Evolutionary conservation across 2,888 invertebrate species (phyloP).

Genomic region (Cerastoderma edule): DNA sequence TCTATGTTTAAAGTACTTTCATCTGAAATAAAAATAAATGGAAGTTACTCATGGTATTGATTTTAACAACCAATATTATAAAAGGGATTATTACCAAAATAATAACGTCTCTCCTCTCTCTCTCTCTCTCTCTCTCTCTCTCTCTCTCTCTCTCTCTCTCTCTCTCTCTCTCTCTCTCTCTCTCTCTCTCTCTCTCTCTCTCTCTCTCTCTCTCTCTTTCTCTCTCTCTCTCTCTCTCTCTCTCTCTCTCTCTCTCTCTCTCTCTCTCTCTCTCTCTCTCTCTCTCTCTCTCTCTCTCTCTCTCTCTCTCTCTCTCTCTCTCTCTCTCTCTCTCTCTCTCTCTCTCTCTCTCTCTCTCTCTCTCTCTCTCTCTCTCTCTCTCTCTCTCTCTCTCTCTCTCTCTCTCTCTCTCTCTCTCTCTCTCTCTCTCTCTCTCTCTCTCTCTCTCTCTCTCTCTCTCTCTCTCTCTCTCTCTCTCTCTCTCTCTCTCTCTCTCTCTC

Average conservation of each 20-base stretch:
- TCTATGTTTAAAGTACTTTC: too few species aligned
- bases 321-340: conserved; percentile 16
- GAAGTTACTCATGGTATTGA: too few species aligned
- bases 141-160: conserved; percentile 22
- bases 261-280: conserved; percentile 1
- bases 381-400: conserved; percentile 12
- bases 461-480: conserved; percentile 1
- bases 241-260: conserved; percentile 7
- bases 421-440: conserved; percentile 10
- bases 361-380: conserved; percentile 10
- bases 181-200: conserved; percentile 16
- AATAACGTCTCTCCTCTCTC: background rate
- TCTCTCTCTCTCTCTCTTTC: conserved; percentile 8
- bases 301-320: conserved; percentile 1
- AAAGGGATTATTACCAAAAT: too few species aligned
- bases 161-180: conserved; percentile 11
- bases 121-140: conserved; percentile 22
- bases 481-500: background rate
- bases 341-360: conserved; percentile 12
- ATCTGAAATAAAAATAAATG: too few species aligned
- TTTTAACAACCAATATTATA: too few species aligned
- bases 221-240: conserved; percentile 12
- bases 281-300: conserved; percentile 2
- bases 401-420: conserved; percentile 12
- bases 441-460: conserved; percentile 16